Conservation (phyloP, 2,888 invertebrate genomes). For the Mesorhabditis spiculigera region DNA sequence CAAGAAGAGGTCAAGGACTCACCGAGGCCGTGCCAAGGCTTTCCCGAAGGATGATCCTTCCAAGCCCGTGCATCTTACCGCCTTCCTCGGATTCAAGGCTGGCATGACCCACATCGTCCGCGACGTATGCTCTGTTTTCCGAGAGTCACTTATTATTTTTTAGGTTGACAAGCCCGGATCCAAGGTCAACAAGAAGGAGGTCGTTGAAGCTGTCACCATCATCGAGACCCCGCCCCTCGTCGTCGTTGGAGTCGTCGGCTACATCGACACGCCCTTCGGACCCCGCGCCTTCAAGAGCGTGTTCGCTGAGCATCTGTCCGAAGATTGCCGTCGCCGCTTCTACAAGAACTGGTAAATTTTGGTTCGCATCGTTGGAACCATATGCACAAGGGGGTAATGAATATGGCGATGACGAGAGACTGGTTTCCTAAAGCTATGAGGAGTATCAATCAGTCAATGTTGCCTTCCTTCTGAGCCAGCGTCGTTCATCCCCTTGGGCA, state of each 20-base stretch:
- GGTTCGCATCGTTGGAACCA: neutral
- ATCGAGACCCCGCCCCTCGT: constrained; percentile 98
- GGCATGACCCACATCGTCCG: constrained; percentile 99
- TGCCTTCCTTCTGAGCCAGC: constrained; percentile 3
- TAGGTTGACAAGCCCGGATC: constrained; percentile 60
- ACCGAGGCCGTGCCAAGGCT: constrained; percentile 98
- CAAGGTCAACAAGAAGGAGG: constrained; percentile 99
- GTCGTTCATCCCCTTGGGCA: constrained; percentile 22
- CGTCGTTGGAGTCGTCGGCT: constrained; percentile 89
- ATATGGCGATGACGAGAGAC: neutral
- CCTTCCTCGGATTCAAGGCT: constrained; percentile 96
- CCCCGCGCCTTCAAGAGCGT: constrained; percentile 88
- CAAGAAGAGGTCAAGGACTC: constrained; percentile 90
- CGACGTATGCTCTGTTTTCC: constrained; percentile 68
- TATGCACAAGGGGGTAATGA: neutral
- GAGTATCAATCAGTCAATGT: constrained; percentile 7
- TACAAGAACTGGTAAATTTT: constrained; percentile 95
- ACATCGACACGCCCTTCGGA: constrained; percentile 97
- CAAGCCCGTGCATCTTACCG: constrained; percentile 88
- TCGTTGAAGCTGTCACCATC: constrained; percentile 96
- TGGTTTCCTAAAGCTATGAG: neutral
- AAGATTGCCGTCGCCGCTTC: constrained; percentile 95
- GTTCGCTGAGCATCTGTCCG: constrained; percentile 97
- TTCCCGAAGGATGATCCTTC: constrained; percentile 95
- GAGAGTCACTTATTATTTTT: neutral